Evolutionary conservation across 2,797 vertebrate genomes (phyloP).

Genomic region (Urosaurus nigricauda): DNA sequence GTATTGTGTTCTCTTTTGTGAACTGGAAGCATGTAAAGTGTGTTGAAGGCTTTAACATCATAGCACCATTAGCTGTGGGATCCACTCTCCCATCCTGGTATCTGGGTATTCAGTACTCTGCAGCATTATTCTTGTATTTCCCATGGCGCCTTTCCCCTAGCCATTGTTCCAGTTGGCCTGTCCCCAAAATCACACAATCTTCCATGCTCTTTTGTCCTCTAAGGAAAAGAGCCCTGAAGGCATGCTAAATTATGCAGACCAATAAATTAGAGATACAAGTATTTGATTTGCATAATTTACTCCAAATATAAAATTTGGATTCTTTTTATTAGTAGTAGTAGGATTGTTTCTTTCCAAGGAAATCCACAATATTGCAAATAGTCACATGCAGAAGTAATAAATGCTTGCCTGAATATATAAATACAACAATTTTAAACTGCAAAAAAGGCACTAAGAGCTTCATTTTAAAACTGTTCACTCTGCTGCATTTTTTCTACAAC

Average conservation of each 20-base stretch:
- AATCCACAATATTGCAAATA: conserved; percentile 39
- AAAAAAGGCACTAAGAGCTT: conserved; percentile 39
- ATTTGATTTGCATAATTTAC: conserved; percentile 16
- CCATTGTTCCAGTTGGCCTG: background rate
- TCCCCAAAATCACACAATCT: background rate
- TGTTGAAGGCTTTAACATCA: background rate
- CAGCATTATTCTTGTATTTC: background rate
- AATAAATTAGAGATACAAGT: background rate
- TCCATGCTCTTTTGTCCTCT: background rate
- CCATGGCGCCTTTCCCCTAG: background rate
- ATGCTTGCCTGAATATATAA: conserved; percentile 50
- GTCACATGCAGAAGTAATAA: conserved; percentile 42
- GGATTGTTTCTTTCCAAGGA: background rate
- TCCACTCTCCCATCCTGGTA: background rate
- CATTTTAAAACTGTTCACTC: conserved; percentile 35
- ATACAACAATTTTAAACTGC: conserved; percentile 61
- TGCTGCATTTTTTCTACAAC: conserved; percentile 22
- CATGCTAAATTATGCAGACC: conserved; percentile 19
- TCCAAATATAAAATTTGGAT: background rate
- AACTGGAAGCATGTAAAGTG: background rate
- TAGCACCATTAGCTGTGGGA: background rate
- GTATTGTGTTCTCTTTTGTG: background rate
- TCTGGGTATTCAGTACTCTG: background rate
- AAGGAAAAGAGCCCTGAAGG: background rate
- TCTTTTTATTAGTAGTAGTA: background rate